phyloP scores from a whole-genome alignment of 1,140 invertebrate species.

The Teleopsis dalmanni region DNA sequence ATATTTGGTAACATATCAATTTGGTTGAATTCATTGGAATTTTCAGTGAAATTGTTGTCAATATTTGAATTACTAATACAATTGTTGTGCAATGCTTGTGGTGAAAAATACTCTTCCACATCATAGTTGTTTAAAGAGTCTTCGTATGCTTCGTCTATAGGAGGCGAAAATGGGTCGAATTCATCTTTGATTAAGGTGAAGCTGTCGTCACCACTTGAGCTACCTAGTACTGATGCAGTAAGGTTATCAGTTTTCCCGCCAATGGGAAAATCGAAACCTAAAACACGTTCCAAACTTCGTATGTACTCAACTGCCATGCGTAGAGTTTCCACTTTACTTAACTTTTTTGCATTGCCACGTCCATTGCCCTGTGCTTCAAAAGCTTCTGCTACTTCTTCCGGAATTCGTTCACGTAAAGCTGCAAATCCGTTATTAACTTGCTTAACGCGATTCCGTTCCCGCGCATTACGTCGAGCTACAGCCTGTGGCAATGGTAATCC shows the following conservation, averaged over 20 bases:
- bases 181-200: slow-evolving; percentile 40
- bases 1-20: slow-evolving; percentile 29
- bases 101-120: slow-evolving; percentile 18
- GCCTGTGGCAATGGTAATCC: slow-evolving; percentile 64
- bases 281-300: slow-evolving; percentile 68
- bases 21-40: not conserved
- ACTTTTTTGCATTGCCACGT: slow-evolving; percentile 67
- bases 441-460: slow-evolving; percentile 89
- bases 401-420: slow-evolving; percentile 77
- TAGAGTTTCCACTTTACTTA: slow-evolving; percentile 93
- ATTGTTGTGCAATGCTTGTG: slow-evolving; percentile 1
- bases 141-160: slow-evolving; percentile 29
- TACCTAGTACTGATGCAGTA: slow-evolving; percentile 11
- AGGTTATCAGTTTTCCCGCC: not conserved
- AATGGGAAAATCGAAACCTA: slow-evolving; percentile 53
- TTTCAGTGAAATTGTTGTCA: not conserved
- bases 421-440: slow-evolving; percentile 90
- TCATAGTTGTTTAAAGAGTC: slow-evolving; percentile 37
- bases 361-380: slow-evolving; percentile 58
- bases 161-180: slow-evolving; percentile 21
- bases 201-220: slow-evolving; percentile 34
- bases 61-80: no score
- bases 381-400: slow-evolving; percentile 60
- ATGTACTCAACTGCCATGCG: slow-evolving; percentile 93
- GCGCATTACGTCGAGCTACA: slow-evolving; percentile 82